phyloP scores from a whole-genome alignment of 2,888 invertebrate genomes.

The Andrena hattorfiana region DNA sequence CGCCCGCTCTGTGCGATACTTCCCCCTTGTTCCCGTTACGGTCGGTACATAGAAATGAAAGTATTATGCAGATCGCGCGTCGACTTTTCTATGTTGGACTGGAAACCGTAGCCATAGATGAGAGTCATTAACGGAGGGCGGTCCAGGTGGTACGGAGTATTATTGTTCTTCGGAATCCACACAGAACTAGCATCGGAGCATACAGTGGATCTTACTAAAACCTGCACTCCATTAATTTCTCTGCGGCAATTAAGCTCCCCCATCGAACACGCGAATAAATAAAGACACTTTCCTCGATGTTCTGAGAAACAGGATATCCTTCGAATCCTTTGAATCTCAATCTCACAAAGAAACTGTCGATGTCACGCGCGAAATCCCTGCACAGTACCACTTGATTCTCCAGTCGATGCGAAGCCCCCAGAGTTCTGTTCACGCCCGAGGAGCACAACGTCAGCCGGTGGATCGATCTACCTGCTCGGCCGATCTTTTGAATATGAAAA shows the following conservation, averaged over 20 bases:
- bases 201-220: neutral
- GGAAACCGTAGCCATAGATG: conserved; percentile 5
- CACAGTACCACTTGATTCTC: conserved; percentile 30
- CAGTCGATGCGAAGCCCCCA: neutral
- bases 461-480: conserved; percentile 33
- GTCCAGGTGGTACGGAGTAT: neutral
- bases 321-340: neutral
- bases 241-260: neutral
- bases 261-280: neutral
- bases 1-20: conserved; percentile 15
- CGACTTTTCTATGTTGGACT: neutral
- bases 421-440: conserved; percentile 30
- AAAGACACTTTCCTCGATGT: neutral
- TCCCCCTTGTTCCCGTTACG: conserved; percentile 14
- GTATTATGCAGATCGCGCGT: conserved; percentile 39
- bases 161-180: neutral
- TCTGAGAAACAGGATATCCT: too few relatives aligned
- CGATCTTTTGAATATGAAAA: conserved; percentile 24
- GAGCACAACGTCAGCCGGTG: conserved; percentile 20
- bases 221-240: neutral
- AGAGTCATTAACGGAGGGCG: conserved; percentile 16
- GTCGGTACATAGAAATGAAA: conserved; percentile 16
- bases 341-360: neutral
- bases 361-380: neutral
- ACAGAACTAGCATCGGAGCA: neutral